Evolutionary conservation across 2,113 vertebrate genomes (phyloP), one percentile per base, ranked within the genome.

Genomic region (Panthera leo): DNA sequence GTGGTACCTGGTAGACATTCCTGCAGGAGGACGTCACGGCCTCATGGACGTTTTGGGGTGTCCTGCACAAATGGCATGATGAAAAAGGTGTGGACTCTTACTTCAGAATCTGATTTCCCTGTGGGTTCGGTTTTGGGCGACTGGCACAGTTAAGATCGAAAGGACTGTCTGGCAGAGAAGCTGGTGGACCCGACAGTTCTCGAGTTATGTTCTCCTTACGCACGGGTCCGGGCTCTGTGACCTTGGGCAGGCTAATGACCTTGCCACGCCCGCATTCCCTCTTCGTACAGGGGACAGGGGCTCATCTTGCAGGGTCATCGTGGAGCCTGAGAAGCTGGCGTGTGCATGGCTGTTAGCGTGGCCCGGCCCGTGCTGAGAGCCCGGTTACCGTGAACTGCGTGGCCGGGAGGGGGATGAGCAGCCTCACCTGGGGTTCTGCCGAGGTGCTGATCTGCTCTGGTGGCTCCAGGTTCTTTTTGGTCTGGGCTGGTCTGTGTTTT

Each of bases 331-430:
- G 65, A 6, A 8, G 61, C 58, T 16, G 51, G 15, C 0, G 7
- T 39, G 31, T 53, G 21, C 5, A 5, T 7, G 31, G 11, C 19
- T 15, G 18, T 61, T 5, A 34, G 45, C 48, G 42, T 13, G 3
- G 9, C 29, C 23, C 15, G 9, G 36, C 11, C 13, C 1, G 0
- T 0, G 2, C 3, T 15, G 1, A 18, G 29, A 16, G 29, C 55
- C 13, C 1, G 0, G 34, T 34, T 23, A 5, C 10, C 18, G 45
- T 31, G 8, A 7, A 7, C 63, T 2, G 0, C 21, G 0, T 55
- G 29, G 39, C 5, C 15, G 19, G 82, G 58, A 23, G 7, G 58
- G 58, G 58, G 58, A 61, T 8, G 58, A 61, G 58, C 58, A 3
- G 21, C 19, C 18, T 19, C 19, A 7, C 19, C 21, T 1, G 58